Evolutionary conservation across 2,888 invertebrate species (phyloP).

Genomic region (Lasioglossum figueresi): DNA sequence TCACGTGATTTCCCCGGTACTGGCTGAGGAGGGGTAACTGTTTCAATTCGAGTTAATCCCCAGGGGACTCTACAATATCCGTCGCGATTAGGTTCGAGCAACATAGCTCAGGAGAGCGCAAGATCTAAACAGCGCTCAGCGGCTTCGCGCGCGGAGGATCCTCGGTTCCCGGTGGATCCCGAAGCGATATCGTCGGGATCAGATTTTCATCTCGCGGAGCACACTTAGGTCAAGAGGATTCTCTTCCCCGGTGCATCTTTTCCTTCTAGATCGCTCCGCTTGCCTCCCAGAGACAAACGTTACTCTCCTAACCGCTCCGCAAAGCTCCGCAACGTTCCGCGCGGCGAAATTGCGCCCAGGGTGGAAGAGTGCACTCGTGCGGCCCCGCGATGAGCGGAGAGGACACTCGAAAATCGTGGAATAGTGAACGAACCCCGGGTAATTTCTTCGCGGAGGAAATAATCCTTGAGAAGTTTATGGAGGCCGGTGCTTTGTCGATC

Average conservation of each 20-base stretch:
- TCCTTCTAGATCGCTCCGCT: not conserved
- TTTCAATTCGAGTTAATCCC: too few species aligned
- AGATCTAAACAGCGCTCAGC: not conserved
- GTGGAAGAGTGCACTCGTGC: not conserved
- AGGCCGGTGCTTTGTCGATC: not conserved
- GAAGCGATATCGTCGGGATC: constrained; percentile 15
- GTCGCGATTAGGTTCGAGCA: not conserved
- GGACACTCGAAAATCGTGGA: not conserved
- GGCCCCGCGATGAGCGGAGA: not conserved
- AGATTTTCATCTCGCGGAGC: constrained; percentile 28
- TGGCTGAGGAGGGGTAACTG: too few species aligned
- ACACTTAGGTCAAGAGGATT: constrained; percentile 32
- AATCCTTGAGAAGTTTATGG: not conserved
- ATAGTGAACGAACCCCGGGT: not conserved
- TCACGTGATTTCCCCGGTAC: too few species aligned
- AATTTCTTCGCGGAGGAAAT: not conserved
- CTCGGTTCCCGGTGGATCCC: not conserved
- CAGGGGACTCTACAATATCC: not conserved
- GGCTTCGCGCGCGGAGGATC: not conserved
- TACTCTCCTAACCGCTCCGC: not conserved
- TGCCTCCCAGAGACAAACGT: constrained; percentile 6
- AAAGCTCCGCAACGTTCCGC: not conserved
- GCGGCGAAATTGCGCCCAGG: not conserved
- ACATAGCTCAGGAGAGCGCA: not conserved
- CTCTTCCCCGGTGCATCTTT: constrained; percentile 1